Conservation (phyloP, 2,113 vertebrate genomes). For the Scartelaos histophorus region DNA sequence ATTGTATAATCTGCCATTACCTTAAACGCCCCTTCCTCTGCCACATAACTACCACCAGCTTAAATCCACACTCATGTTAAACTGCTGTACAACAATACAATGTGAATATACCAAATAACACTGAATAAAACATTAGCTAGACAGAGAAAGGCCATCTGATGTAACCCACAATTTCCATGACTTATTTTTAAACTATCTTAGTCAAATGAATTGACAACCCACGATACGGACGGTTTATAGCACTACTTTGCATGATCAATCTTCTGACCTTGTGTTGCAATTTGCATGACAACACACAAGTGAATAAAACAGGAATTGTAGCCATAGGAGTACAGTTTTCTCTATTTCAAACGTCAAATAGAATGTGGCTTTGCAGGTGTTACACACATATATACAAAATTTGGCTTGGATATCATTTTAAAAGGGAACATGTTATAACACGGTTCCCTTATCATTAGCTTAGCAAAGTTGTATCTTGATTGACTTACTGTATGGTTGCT, state of each 20-base stretch:
- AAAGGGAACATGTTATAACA: too few species aligned
- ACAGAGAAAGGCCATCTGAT: slow-evolving; percentile 24
- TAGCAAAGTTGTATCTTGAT: too few species aligned
- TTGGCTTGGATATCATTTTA: neutral
- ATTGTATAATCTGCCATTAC: neutral
- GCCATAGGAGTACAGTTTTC: slow-evolving; percentile 22
- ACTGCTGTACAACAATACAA: slow-evolving; percentile 18
- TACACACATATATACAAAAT: neutral
- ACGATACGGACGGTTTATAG: slow-evolving; percentile 7
- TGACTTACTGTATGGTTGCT: too few species aligned
- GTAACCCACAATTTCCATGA: slow-evolving; percentile 28
- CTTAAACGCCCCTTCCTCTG: neutral
- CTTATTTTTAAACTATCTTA: slow-evolving; percentile 23
- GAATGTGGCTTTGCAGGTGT: neutral
- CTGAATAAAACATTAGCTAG: slow-evolving; percentile 50
- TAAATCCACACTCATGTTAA: neutral
- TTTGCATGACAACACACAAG: slow-evolving; percentile 22
- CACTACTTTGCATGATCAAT: slow-evolving; percentile 10
- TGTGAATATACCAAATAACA: slow-evolving; percentile 30
- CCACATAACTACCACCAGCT: neutral
- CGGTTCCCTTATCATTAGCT: too few species aligned
- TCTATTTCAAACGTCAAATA: slow-evolving; percentile 6
- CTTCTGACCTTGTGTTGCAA: slow-evolving; percentile 35
- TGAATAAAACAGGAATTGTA: slow-evolving; percentile 13
- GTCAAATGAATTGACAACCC: slow-evolving; percentile 25